Evolutionary conservation across 2,888 invertebrate genomes (phyloP).

Genomic region (Trichogramma evanescens): DNA sequence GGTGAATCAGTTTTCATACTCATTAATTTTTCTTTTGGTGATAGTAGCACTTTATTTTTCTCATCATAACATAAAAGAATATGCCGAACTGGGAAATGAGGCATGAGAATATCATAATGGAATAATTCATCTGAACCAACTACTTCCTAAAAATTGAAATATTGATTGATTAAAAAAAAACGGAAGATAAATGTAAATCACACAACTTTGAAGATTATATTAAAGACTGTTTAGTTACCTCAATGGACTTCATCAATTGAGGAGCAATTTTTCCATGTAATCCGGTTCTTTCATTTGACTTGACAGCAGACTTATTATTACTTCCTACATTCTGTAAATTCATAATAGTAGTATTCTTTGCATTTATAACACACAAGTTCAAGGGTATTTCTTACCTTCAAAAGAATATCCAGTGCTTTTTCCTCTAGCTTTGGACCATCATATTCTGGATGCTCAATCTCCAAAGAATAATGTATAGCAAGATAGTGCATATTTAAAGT

Average conservation of each 20-base stretch:
- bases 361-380: conserved; percentile 17
- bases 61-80: conserved; percentile 56
- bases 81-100: conserved; percentile 59
- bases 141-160: conserved; percentile 30
- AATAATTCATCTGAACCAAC: conserved; percentile 51
- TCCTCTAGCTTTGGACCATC: conserved; percentile 53
- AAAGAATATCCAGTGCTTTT: conserved; percentile 49
- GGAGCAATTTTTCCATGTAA: no score
- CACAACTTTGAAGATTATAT: no score
- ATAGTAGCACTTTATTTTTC: conserved; percentile 47
- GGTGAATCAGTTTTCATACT: conserved; percentile 20
- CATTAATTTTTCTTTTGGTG: conserved; percentile 26
- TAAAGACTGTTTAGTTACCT: no score
- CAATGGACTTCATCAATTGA: no score
- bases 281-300: conserved; percentile 43
- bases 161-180: no score
- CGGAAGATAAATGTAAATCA: no score
- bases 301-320: conserved; percentile 47
- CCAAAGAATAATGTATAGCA: conserved; percentile 56
- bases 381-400: conserved; percentile 45
- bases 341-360: not conserved
- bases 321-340: not conserved
- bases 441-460: conserved; percentile 56
- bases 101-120: conserved; percentile 56
- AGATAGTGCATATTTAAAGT: conserved; percentile 56